Evolutionary conservation across 92 coral and sea anemone species (phyloP).

Genomic region (Palythoa grandiflora): DNA sequence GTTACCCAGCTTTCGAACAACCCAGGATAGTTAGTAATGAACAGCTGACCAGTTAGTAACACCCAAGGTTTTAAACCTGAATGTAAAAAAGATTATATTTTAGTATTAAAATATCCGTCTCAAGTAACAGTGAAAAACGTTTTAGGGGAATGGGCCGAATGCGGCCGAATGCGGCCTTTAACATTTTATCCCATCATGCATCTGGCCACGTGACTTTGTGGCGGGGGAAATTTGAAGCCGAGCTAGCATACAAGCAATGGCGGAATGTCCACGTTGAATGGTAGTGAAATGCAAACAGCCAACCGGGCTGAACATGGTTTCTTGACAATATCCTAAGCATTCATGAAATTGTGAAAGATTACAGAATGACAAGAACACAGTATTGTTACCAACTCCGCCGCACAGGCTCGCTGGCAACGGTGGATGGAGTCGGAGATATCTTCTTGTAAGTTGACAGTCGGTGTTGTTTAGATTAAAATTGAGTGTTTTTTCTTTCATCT

Average conservation of each 20-base stretch:
- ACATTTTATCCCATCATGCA: too few relatives aligned
- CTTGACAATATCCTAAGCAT: neutral
- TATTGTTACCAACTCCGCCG: constrained; percentile 65
- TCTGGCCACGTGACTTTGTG: neutral
- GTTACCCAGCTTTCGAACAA: too few relatives aligned
- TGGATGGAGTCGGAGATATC: constrained; percentile 73
- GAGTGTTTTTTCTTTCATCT: neutral
- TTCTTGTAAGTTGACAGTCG: constrained; percentile 59
- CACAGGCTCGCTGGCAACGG: constrained; percentile 70
- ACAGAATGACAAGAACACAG: neutral
- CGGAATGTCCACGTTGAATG: neutral
- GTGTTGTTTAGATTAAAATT: neutral
- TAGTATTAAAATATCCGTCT: too few relatives aligned
- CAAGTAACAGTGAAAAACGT: too few relatives aligned
- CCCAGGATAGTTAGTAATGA: too few relatives aligned
- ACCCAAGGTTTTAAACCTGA: too few relatives aligned
- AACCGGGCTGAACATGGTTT: neutral
- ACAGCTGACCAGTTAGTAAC: too few relatives aligned
- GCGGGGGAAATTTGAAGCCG: neutral
- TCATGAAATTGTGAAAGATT: neutral
- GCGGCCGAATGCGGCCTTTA: too few relatives aligned
- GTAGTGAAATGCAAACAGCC: neutral
- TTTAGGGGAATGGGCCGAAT: too few relatives aligned
- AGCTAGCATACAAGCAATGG: neutral
- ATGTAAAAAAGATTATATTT: too few relatives aligned